Evolutionary conservation across 1,140 invertebrate genomes (phyloP).

Genomic region (Halesus radiatus): DNA sequence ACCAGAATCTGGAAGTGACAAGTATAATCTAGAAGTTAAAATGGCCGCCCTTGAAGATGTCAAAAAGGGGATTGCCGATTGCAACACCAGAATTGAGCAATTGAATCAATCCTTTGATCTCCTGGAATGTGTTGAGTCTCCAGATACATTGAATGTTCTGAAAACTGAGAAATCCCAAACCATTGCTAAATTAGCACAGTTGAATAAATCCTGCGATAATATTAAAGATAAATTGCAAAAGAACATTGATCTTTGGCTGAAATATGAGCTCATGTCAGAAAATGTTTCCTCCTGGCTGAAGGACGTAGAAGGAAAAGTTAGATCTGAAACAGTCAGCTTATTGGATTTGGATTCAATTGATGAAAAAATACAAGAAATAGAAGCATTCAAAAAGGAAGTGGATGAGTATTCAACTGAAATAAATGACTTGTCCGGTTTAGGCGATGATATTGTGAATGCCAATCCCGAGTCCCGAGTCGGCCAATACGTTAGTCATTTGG

Average conservation of each 20-base stretch:
- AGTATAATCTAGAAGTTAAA: slow-evolving; percentile 94
- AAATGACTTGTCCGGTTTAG: slow-evolving; percentile 75
- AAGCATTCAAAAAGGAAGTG: slow-evolving; percentile 75
- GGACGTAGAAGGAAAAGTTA: slow-evolving; percentile 84
- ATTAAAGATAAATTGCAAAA: slow-evolving; percentile 80
- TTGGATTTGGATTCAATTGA: slow-evolving; percentile 79
- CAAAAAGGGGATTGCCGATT: slow-evolving; percentile 79
- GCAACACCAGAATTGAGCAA: slow-evolving; percentile 75
- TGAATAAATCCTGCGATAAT: slow-evolving; percentile 76
- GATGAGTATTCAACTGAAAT: slow-evolving; percentile 77
- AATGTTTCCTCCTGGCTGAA: slow-evolving; percentile 87
- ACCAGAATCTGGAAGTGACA: slow-evolving; percentile 88
- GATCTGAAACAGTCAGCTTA: slow-evolving; percentile 80
- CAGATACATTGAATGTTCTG: slow-evolving; percentile 76
- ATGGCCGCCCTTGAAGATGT: slow-evolving; percentile 85
- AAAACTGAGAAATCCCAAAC: slow-evolving; percentile 76
- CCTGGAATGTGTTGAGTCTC: slow-evolving; percentile 77
- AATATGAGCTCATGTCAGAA: slow-evolving; percentile 85
- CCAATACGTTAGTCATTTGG: slow-evolving; percentile 85
- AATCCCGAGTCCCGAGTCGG: slow-evolving; percentile 86
- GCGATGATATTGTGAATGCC: slow-evolving; percentile 80
- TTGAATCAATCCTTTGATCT: slow-evolving; percentile 78
- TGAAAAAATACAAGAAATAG: slow-evolving; percentile 80
- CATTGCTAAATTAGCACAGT: slow-evolving; percentile 76
- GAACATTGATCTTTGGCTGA: slow-evolving; percentile 84